phyloP scores from a whole-genome alignment of 2,113 vertebrate species.

The Aspidoscelis tigris region DNA sequence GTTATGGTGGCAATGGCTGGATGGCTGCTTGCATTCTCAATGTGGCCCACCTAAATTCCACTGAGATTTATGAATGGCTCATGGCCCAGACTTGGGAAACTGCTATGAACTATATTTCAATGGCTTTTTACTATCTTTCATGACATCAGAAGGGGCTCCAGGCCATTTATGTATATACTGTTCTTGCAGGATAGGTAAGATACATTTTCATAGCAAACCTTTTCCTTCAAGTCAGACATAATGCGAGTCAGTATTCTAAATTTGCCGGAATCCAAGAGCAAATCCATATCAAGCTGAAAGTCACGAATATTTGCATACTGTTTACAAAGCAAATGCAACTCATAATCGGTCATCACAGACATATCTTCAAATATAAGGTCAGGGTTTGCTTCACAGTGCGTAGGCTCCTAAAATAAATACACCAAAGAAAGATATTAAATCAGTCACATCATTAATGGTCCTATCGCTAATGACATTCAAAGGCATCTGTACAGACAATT shows the following conservation, averaged over 20 bases:
- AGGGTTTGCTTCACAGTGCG: conserved; percentile 89
- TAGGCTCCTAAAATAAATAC: conserved; percentile 86
- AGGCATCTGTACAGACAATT: not conserved
- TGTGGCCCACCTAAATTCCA: too few species aligned
- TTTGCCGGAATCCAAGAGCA: conserved; percentile 94
- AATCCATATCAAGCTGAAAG: conserved; percentile 83
- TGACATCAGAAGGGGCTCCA: not conserved
- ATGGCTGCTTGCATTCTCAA: too few species aligned
- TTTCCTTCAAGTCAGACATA: conserved; percentile 84
- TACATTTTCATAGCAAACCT: conserved; percentile 75
- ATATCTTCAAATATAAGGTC: conserved; percentile 96
- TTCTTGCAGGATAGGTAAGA: not conserved
- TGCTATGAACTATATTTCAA: not conserved
- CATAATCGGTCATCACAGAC: conserved; percentile 98
- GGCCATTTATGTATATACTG: too few species aligned
- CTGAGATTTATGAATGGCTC: too few species aligned
- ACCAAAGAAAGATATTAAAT: not conserved
- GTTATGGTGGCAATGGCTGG: too few species aligned
- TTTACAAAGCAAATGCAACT: conserved; percentile 91
- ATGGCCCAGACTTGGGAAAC: too few species aligned
- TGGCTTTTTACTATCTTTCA: not conserved
- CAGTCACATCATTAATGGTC: not conserved
- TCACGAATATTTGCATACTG: conserved; percentile 83
- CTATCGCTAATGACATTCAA: not conserved
- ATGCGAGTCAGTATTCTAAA: conserved; percentile 83